These are phyloP conservation scores for Sylvilagus floridanus DNA, from an alignment of 2,797 vertebrate genomes.

Conservation along the genomic window DNA sequence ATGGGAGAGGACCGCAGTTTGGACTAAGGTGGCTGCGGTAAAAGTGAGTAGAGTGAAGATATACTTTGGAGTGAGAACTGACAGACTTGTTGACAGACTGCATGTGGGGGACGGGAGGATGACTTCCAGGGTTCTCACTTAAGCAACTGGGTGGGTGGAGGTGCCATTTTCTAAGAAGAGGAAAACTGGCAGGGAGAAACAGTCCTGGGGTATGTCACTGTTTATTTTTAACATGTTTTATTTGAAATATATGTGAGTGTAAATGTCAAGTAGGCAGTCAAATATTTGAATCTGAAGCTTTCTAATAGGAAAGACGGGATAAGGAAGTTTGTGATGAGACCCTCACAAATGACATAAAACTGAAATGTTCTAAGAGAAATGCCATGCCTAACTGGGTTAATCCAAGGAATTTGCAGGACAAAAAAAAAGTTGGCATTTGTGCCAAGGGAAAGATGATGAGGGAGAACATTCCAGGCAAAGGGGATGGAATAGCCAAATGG, in stretches of 20 bases:
- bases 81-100: slow-evolving; percentile 31
- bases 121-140: slow-evolving; percentile 63
- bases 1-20: not conserved
- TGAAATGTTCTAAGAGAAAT: slow-evolving; percentile 30
- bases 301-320: slow-evolving; percentile 34
- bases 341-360: slow-evolving; percentile 25
- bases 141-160: slow-evolving; percentile 27
- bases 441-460: slow-evolving; percentile 47
- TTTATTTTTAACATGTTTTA: slow-evolving; percentile 71
- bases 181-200: not conserved
- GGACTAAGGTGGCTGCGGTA: slow-evolving; percentile 13
- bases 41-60: slow-evolving; percentile 12
- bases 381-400: not conserved
- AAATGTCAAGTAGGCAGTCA: slow-evolving; percentile 50
- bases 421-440: slow-evolving; percentile 22
- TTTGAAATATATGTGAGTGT: slow-evolving; percentile 49
- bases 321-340: slow-evolving; percentile 39
- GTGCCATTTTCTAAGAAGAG: slow-evolving; percentile 57
- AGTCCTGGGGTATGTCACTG: not conserved
- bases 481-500: slow-evolving; percentile 1
- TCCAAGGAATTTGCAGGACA: not conserved
- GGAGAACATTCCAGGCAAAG: slow-evolving; percentile 49
- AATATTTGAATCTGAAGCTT: slow-evolving; percentile 52
- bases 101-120: not conserved
- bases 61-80: slow-evolving; percentile 37